Percentiles rank a stretch among this genome's conserved stretches.
Evolutionary conservation across 1,140 invertebrate species (phyloP).

Genomic region (Diabrotica virgifera): DNA sequence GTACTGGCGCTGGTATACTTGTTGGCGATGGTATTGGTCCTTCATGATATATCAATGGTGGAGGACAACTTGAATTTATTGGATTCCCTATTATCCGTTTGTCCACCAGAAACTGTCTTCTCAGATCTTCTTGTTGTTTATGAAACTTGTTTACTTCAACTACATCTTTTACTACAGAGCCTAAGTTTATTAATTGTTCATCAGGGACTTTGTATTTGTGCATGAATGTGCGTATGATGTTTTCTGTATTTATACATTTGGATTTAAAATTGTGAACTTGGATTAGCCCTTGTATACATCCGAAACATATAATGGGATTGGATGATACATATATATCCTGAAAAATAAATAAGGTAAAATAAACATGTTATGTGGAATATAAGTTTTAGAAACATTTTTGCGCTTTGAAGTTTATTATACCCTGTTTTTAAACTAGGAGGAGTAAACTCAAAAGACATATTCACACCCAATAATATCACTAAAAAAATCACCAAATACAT

Average conservation of each 20-base stretch:
- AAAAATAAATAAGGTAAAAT: too few relatives aligned
- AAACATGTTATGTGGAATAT: too few relatives aligned
- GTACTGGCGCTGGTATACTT: not conserved
- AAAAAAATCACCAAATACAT: too few relatives aligned
- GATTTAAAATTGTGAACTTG: conserved; percentile 32
- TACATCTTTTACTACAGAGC: conserved; percentile 27
- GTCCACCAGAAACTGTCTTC: not conserved
- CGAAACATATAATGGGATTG: conserved; percentile 29
- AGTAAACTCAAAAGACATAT: too few relatives aligned
- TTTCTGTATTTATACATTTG: conserved; percentile 29
- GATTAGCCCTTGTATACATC: conserved; percentile 24
- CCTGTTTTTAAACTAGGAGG: too few relatives aligned
- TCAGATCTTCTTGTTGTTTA: conserved; percentile 10
- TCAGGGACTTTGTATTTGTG: conserved; percentile 27
- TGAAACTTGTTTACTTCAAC: conserved; percentile 21
- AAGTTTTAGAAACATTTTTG: too few relatives aligned
- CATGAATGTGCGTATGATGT: conserved; percentile 23
- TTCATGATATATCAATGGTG: not conserved
- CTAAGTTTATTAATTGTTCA: conserved; percentile 28
- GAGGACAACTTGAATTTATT: not conserved
- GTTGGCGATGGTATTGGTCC: not conserved
- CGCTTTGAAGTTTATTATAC: too few relatives aligned
- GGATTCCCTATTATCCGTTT: not conserved
- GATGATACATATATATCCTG: conserved; percentile 30
- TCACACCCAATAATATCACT: too few relatives aligned